phyloP scores from a whole-genome alignment of 2,888 invertebrate genomes.

The Ennomos erosarius region DNA sequence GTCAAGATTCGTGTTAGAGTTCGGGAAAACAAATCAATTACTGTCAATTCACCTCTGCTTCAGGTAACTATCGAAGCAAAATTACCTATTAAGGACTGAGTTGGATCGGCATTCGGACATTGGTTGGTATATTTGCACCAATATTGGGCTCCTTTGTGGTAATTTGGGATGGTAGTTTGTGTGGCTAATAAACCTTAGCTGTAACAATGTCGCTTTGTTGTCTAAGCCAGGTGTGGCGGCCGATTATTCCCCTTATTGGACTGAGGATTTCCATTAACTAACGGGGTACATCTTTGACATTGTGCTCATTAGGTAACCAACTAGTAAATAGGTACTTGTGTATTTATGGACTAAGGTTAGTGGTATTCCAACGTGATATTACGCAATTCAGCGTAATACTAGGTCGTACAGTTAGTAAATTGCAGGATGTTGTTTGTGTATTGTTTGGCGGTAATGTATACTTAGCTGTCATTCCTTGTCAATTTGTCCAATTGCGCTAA shows the following conservation, averaged over 20 bases:
- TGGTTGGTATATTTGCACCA: conserved; percentile 57
- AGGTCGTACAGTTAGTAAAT: conserved; percentile 21
- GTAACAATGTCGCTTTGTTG: conserved; percentile 67
- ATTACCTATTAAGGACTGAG: conserved; percentile 62
- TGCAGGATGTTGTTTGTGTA: conserved; percentile 24
- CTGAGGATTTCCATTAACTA: conserved; percentile 48
- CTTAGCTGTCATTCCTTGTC: conserved; percentile 8
- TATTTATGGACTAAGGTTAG: conserved; percentile 10
- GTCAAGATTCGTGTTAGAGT: conserved; percentile 27
- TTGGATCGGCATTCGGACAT: conserved; percentile 43
- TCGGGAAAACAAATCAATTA: conserved; percentile 65
- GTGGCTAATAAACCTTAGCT: conserved; percentile 64
- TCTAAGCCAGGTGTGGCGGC: conserved; percentile 57
- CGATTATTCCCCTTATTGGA: conserved; percentile 67
- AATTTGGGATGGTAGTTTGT: conserved; percentile 65
- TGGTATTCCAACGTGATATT: not conserved
- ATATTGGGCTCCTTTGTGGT: conserved; percentile 63
- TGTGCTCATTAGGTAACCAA: conserved; percentile 7
- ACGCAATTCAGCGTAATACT: conserved; percentile 18
- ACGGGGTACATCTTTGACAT: conserved; percentile 12
- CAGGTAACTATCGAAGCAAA: conserved; percentile 60
- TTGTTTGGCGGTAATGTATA: conserved; percentile 12
- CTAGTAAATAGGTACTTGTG: too few relatives aligned
- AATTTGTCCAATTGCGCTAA: not conserved
- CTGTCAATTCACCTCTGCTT: conserved; percentile 62